Evolutionary conservation across 1,140 invertebrate species (phyloP).

Genomic region (Theocolax elegans): DNA sequence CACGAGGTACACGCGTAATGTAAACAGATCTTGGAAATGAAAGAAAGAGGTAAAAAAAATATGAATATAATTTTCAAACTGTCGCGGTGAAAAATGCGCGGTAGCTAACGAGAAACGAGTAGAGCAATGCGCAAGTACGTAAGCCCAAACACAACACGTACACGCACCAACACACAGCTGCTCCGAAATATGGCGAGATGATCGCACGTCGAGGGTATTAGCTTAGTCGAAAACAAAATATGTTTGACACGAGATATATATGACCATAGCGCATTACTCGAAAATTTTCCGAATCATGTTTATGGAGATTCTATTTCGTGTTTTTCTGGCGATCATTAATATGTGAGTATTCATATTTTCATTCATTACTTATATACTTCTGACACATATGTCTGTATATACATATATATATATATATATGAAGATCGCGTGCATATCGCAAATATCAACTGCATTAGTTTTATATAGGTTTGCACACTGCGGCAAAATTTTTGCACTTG

Average conservation of each 20-base stretch:
- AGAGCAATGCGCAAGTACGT: no score
- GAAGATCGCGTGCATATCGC: neutral
- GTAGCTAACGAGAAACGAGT: no score
- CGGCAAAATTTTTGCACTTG: neutral
- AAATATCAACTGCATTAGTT: neutral
- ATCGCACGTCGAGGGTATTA: no score
- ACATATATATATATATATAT: neutral
- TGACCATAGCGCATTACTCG: slow-evolving; percentile 4
- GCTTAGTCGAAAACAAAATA: no score
- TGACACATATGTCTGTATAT: neutral
- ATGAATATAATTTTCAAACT: no score
- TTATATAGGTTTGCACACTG: neutral
- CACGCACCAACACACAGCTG: no score
- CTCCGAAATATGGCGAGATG: no score
- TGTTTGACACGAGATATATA: neutral
- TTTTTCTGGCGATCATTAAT: slow-evolving; percentile 58
- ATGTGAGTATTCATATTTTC: slow-evolving; percentile 56
- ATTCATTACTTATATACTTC: slow-evolving; percentile 21
- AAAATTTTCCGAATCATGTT: slow-evolving; percentile 21
- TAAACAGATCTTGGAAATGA: no score
- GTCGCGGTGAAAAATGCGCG: no score
- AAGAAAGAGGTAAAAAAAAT: no score
- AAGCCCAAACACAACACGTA: no score
- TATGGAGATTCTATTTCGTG: slow-evolving; percentile 57
- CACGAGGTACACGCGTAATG: no score